Evolutionary conservation across 2,888 invertebrate species (phyloP).

Genomic region (Spicauda simplicius): DNA sequence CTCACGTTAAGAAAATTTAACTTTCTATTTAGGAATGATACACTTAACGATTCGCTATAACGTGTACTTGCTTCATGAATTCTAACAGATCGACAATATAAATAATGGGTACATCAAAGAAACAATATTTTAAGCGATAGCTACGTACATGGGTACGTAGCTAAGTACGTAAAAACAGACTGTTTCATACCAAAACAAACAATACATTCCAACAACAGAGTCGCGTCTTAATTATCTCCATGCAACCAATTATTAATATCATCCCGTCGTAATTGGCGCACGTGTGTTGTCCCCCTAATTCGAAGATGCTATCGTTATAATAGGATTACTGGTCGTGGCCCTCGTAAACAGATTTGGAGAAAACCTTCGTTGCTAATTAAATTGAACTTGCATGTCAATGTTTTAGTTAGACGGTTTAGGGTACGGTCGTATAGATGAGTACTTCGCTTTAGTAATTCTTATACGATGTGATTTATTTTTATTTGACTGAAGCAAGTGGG

Average conservation of each 20-base stretch:
- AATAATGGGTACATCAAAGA: too few relatives aligned
- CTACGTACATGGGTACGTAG: too few relatives aligned
- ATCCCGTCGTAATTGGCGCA: slow-evolving; percentile 25
- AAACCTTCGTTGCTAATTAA: slow-evolving; percentile 38
- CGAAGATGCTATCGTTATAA: slow-evolving; percentile 49
- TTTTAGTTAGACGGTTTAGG: slow-evolving; percentile 9
- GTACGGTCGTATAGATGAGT: background rate
- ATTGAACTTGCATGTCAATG: slow-evolving; percentile 38
- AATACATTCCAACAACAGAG: background rate
- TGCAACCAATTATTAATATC: slow-evolving; percentile 2
- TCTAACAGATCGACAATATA: too few relatives aligned
- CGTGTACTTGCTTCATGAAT: too few relatives aligned
- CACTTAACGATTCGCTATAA: too few relatives aligned
- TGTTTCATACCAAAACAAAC: background rate
- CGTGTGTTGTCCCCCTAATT: slow-evolving; percentile 22
- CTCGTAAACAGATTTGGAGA: slow-evolving; percentile 31
- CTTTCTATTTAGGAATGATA: too few relatives aligned
- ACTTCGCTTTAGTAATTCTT: too few relatives aligned
- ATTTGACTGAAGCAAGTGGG: too few relatives aligned
- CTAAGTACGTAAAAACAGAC: too few relatives aligned
- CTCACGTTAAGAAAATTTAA: too few relatives aligned
- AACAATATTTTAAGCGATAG: too few relatives aligned
- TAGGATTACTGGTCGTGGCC: slow-evolving; percentile 47
- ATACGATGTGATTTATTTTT: too few relatives aligned
- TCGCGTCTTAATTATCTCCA: background rate